Evolutionary conservation across 2,113 vertebrate genomes (phyloP).

Genomic region (Varanus komodoensis): DNA sequence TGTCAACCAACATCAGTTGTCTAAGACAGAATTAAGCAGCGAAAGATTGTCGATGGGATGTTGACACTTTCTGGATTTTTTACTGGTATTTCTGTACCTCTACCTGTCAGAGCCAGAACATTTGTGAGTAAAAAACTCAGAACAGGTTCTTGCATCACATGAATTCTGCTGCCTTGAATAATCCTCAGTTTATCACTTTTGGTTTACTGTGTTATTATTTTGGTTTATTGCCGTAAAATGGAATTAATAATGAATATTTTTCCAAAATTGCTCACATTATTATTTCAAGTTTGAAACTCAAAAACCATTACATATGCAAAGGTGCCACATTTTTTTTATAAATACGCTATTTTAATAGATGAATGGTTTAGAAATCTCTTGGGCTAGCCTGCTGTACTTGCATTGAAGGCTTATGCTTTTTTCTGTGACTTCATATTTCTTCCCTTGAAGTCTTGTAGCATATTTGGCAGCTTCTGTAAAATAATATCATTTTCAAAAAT

Average conservation of each 20-base stretch:
- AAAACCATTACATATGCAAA: background rate
- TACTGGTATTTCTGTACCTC: background rate
- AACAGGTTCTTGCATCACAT: background rate
- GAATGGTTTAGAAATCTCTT: background rate
- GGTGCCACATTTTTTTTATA: background rate
- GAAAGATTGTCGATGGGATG: background rate
- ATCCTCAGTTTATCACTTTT: background rate
- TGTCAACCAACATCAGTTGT: background rate
- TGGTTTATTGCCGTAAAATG: background rate
- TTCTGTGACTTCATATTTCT: background rate
- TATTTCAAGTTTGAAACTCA: background rate
- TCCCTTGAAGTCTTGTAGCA: background rate
- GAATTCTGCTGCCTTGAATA: background rate
- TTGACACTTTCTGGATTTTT: background rate
- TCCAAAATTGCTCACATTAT: background rate
- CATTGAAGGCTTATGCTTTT: background rate
- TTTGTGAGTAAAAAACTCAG: background rate
- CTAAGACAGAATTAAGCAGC: no score
- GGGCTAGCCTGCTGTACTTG: background rate
- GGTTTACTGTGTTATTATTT: background rate
- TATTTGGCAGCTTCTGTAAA: background rate
- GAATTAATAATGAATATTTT: background rate
- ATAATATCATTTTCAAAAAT: background rate
- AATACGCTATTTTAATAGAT: background rate
- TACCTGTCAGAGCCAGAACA: background rate